Base-by-base conservation (phyloP, 2,888 invertebrate species). In the Kuschelorhynchus macadamiae region DNA sequence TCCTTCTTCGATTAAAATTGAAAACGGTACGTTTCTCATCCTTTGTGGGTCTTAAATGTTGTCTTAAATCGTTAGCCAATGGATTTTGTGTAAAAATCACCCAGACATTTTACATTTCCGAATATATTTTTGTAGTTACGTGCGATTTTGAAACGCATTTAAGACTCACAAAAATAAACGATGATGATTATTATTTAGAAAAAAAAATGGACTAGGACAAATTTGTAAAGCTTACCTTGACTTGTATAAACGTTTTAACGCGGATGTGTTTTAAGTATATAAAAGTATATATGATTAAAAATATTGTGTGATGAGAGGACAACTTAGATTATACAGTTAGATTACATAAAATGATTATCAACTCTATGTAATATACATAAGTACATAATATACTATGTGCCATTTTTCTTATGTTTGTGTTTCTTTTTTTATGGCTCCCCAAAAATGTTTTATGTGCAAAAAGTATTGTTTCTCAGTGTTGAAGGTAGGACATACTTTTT, bases 311-410 rank as follows among this genome's bases (percentile, higher is more conserved):
- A 83, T 83, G 82, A 82, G 80, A 80, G 81, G 79, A 76, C 71
- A 82, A 81, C 78, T 83, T 83, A 83, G 82, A 81, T 79, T 82
- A 83, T 83, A 82, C 81, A 81, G 80, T 81, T 82, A 82, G 81
- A 81, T 72, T 81, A 82, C 76, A 74, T 63, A 78, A 79, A 80
- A 77, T 80, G 80, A 83, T 83, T 84, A 84, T 83, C 82, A 83
- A 82, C 81, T 83, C 81, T 83, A 84, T 84, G 84, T 84, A 84
- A 84, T 82, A 84, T 83, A 84, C 82, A 83, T 84, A 84, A 83
- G 84, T 84, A 84, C 84, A 84, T 84, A 84, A 84, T 25, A 84
- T 84, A 84, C 81, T 84, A 84, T 84, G 83, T 84, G 84, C 84
- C 84, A 84, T 84, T 84, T 84, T 84, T 83, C 80, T 79, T 80